Base-by-base conservation (phyloP, 1,140 invertebrate species). In the Olivierus martensii region DNA sequence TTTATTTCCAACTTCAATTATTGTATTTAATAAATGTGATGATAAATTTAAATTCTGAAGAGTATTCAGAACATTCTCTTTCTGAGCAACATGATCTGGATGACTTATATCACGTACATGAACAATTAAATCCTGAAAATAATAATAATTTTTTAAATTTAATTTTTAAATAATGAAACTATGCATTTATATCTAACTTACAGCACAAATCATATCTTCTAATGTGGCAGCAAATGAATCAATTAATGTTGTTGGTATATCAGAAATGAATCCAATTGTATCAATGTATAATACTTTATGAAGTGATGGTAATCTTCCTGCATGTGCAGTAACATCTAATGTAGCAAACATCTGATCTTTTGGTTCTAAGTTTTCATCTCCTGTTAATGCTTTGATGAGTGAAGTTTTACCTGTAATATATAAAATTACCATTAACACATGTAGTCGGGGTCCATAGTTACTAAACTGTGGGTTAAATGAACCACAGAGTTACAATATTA, bases 261-360 rank as follows among this genome's bases (percentile, higher is more conserved):
- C 79, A 17, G 85, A 82, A 64, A 94, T 88, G 66, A 94, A 94
- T 3, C 90, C 90, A 39, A 94, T 84, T 0, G 90, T 94, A 68
- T 94, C 90, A 37, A 91, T 75, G 62, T 79, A 88, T 0, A 88
- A 66, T 18, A 83, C 75, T 46, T 62, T 58, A 36, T 55, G 51
- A 51, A 49, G 49, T 18, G 59, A 57, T 11, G 46, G 39, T 46
- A 86, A 62, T 59, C 73, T 78, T 11, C 83, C 84, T 21, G 69
- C 70, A 68, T 93, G 85, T 17, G 77, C 69, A 1, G 85, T 90
- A 0, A 90, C 85, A 69, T 94, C 89, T 7, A 94, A 70, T 2
- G 90, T 94, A 2, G 90, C 90, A 73, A 94, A 94, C 22, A 94
- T 67, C 56, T 83, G 75, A 73, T 94, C 75, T 59, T 77, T 73